A percentile compares a stretch with the other conserved stretches of the same genome.
phyloP scores from a whole-genome alignment of 2,888 invertebrate species.

The Acrocyrtus sp. region DNA sequence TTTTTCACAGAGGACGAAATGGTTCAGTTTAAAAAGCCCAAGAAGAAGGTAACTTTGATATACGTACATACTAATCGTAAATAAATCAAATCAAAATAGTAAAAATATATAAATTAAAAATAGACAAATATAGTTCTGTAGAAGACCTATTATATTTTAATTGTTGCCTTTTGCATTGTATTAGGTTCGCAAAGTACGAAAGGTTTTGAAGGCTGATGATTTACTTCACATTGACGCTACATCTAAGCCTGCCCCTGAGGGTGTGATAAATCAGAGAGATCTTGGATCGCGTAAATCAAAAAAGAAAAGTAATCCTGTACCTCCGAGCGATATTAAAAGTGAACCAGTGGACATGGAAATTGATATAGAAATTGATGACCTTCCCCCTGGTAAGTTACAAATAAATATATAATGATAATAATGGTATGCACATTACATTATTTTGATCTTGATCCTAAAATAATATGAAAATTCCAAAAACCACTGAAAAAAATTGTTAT shows the following conservation, averaged over 20 bases:
- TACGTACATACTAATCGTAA: no score
- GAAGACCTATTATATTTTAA: no score
- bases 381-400: constrained; percentile 65
- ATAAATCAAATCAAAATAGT: no score
- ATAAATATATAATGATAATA: not conserved
- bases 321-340: constrained; percentile 67
- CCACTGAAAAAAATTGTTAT: not conserved
- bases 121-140: no score
- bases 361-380: constrained; percentile 73
- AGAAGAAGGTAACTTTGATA: constrained; percentile 74
- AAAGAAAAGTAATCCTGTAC: constrained; percentile 1
- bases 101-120: no score
- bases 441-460: not conserved
- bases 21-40: constrained; percentile 86
- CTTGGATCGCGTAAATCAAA: constrained; percentile 41
- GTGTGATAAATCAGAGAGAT: constrained; percentile 36
- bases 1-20: constrained; percentile 88
- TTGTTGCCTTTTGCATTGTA: no score
- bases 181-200: constrained; percentile 74
- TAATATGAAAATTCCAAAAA: not conserved
- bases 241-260: constrained; percentile 10
- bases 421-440: no score
- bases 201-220: constrained; percentile 78
- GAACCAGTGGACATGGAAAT: constrained; percentile 70
- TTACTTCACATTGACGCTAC: constrained; percentile 68